These are phyloP conservation scores for Drosophila lacteicornis DNA, from an alignment of 1,140 invertebrate genomes.

Conservation along the genomic window DNA sequence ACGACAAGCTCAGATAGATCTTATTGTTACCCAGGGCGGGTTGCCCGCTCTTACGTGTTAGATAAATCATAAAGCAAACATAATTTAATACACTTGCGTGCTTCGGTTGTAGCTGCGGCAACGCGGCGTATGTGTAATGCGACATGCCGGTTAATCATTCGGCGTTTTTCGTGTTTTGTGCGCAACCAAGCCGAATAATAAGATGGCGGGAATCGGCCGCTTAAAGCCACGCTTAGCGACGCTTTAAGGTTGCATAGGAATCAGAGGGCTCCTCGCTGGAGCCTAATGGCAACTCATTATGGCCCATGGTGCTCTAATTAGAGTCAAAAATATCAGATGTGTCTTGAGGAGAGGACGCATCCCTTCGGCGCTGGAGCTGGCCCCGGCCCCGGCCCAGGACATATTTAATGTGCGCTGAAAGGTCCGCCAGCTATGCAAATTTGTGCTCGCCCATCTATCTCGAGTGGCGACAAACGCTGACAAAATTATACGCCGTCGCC, in stretches of 20 bases:
- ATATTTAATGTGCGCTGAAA: constrained; percentile 33
- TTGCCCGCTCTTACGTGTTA: constrained; percentile 35
- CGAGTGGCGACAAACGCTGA: constrained; percentile 51
- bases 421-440: constrained; percentile 68
- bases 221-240: constrained; percentile 8
- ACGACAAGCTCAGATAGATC: constrained; percentile 58
- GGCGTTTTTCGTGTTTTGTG: constrained; percentile 43
- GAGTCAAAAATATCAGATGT: constrained; percentile 35
- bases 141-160: constrained; percentile 69
- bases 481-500: constrained; percentile 46
- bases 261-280: neutral
- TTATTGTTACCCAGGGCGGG: constrained; percentile 27
- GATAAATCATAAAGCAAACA: constrained; percentile 75
- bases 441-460: constrained; percentile 11
- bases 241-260: constrained; percentile 4
- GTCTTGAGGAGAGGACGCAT: constrained; percentile 2
- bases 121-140: constrained; percentile 64
- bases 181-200: constrained; percentile 62
- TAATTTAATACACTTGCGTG: constrained; percentile 70
- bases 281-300: constrained; percentile 17
- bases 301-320: constrained; percentile 61
- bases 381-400: neutral
- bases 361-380: neutral
- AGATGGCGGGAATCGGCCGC: constrained; percentile 3
- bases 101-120: constrained; percentile 32